phyloP scores from a whole-genome alignment of 2,888 invertebrate species.

The Rhingia campestris region DNA sequence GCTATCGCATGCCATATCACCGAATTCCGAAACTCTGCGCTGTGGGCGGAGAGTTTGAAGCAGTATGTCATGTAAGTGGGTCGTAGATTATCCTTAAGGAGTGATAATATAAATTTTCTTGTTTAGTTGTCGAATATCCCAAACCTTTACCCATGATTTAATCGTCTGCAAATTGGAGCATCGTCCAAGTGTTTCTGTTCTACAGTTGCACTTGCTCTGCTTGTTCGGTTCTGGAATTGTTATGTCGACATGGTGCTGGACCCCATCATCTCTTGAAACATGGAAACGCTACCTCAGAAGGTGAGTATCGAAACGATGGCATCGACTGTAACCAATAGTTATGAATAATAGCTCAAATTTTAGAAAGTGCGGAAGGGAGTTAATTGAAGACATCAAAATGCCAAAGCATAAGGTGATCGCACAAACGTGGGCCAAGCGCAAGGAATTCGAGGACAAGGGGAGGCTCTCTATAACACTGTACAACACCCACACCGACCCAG shows the following conservation, averaged over 20 bases:
- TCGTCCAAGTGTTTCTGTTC: slow-evolving; percentile 91
- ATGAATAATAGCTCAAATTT: slow-evolving; percentile 28
- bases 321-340: neutral
- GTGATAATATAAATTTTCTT: neutral
- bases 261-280: slow-evolving; percentile 90
- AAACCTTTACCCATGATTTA: slow-evolving; percentile 79
- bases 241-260: slow-evolving; percentile 98
- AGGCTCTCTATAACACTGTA: slow-evolving; percentile 93
- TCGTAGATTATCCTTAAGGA: neutral
- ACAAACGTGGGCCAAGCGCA: slow-evolving; percentile 93
- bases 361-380: slow-evolving; percentile 89
- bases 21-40: slow-evolving; percentile 88
- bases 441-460: slow-evolving; percentile 92
- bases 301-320: slow-evolving; percentile 82
- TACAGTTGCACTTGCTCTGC: slow-evolving; percentile 91
- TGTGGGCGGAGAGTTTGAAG: slow-evolving; percentile 90
- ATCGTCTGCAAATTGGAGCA: slow-evolving; percentile 86
- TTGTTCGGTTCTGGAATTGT: slow-evolving; percentile 93
- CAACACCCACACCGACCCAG: slow-evolving; percentile 94
- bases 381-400: slow-evolving; percentile 88
- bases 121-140: slow-evolving; percentile 82
- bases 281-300: slow-evolving; percentile 94
- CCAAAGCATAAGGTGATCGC: slow-evolving; percentile 95
- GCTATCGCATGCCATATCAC: slow-evolving; percentile 93
- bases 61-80: slow-evolving; percentile 91